Evolutionary conservation across 2,797 vertebrate genomes (phyloP).

Genomic region (Eupleurogrammus muticus): DNA sequence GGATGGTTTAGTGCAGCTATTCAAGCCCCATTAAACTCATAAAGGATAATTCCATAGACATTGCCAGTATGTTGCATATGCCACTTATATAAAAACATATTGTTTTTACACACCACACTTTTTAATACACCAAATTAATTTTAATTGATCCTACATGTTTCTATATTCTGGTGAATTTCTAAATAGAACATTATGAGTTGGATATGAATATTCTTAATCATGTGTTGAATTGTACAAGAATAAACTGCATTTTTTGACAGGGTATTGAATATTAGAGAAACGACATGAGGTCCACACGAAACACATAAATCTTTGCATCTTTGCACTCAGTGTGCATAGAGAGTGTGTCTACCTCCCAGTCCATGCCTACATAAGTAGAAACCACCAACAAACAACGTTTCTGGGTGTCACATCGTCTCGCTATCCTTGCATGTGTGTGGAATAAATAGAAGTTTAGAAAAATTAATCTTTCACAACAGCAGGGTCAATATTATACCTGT

Average conservation of each 20-base stretch:
- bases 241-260: no score
- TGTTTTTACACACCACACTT: no score
- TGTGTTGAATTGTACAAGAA: background rate
- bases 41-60: background rate
- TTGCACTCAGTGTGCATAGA: no score
- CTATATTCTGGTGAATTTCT: background rate
- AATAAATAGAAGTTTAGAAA: background rate
- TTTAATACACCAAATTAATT: background rate
- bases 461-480: constrained; percentile 4
- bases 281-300: background rate
- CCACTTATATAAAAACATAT: background rate
- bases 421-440: background rate
- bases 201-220: background rate
- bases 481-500: constrained; percentile 17
- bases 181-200: background rate
- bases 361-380: background rate
- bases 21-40: background rate
- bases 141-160: background rate
- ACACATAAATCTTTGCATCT: background rate
- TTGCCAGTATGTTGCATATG: background rate
- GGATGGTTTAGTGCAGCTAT: no score
- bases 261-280: background rate
- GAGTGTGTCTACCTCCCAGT: background rate
- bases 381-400: background rate
- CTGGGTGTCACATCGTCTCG: background rate